Percentiles rank a stretch among this genome's conserved stretches.
Evolutionary conservation across 2,797 vertebrate species (phyloP).

Genomic region (Gallinago nigripennis): DNA sequence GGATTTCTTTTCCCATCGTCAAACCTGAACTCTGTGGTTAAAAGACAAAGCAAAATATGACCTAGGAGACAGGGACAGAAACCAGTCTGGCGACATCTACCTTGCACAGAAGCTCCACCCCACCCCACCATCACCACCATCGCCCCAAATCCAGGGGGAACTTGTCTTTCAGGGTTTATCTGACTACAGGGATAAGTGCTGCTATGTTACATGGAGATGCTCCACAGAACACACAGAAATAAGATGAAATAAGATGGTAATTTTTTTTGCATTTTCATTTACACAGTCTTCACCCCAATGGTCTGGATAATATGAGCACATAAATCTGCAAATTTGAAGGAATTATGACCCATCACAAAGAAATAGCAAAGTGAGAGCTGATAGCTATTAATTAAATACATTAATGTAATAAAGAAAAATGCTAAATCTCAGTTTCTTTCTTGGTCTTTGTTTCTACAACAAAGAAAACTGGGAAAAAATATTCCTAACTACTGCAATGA

Average conservation of each 20-base stretch:
- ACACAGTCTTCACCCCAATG: neutral
- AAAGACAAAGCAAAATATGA: neutral
- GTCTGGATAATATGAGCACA: neutral
- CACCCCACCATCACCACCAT: neutral
- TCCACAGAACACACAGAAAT: rapidly evolving
- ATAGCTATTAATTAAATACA: neutral
- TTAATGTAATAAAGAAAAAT: neutral
- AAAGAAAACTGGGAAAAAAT: neutral
- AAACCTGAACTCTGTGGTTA: neutral
- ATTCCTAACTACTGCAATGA: neutral
- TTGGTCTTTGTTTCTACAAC: neutral
- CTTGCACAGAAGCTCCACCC: neutral
- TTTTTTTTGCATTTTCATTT: neutral
- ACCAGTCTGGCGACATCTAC: rapidly evolving
- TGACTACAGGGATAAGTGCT: neutral
- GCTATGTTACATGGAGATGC: neutral
- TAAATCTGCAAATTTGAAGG: neutral
- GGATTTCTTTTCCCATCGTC: neutral
- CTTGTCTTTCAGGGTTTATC: neutral
- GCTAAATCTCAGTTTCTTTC: neutral
- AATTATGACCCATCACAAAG: neutral
- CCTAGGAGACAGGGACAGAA: neutral
- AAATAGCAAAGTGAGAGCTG: neutral
- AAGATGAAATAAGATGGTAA: neutral
- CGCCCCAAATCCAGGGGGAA: neutral